Percentiles rank a stretch among this genome's conserved stretches.
These are phyloP conservation scores for Drosophila tropicalis DNA, from an alignment of 1,140 invertebrate species.

Conservation along the genomic window DNA sequence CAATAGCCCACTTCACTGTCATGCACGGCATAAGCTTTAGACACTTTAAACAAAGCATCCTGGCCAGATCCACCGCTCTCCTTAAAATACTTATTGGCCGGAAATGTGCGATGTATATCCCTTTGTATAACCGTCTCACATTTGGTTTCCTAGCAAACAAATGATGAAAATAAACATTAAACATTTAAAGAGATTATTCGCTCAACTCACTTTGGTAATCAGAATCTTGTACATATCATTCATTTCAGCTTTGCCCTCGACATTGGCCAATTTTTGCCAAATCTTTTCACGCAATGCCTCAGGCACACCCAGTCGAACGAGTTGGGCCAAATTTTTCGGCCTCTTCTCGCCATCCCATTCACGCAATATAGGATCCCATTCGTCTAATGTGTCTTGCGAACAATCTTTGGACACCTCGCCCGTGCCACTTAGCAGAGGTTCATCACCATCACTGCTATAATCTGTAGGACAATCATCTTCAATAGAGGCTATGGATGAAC, in stretches of 20 bases:
- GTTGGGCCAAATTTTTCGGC: slow-evolving; percentile 89
- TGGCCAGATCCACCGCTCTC: slow-evolving; percentile 94
- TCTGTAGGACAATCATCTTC: slow-evolving; percentile 82
- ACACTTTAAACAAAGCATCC: slow-evolving; percentile 97
- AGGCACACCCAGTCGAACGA: slow-evolving; percentile 96
- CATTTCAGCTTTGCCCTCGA: slow-evolving; percentile 91
- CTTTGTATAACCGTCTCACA: slow-evolving; percentile 96
- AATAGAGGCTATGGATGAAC: slow-evolving; percentile 77
- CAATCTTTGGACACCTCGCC: slow-evolving; percentile 98
- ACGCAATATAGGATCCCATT: slow-evolving; percentile 95
- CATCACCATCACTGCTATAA: slow-evolving; percentile 91
- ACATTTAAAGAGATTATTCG: too few species aligned
- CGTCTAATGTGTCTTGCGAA: slow-evolving; percentile 94
- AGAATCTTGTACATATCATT: slow-evolving; percentile 96
- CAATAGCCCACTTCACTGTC: slow-evolving; percentile 99
- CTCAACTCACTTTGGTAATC: slow-evolving; percentile 89
- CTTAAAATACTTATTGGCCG: slow-evolving; percentile 99
- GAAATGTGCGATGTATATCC: slow-evolving; percentile 99
- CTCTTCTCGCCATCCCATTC: slow-evolving; percentile 91
- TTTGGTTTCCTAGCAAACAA: slow-evolving; percentile 70
- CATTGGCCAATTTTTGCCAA: slow-evolving; percentile 96
- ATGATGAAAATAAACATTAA: too few species aligned
- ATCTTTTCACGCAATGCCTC: slow-evolving; percentile 98
- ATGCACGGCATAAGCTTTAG: slow-evolving; percentile 98
- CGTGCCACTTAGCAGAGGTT: slow-evolving; percentile 97